phyloP scores from a whole-genome alignment of 2,113 vertebrate genomes.

The Heterochromis multidens region DNA sequence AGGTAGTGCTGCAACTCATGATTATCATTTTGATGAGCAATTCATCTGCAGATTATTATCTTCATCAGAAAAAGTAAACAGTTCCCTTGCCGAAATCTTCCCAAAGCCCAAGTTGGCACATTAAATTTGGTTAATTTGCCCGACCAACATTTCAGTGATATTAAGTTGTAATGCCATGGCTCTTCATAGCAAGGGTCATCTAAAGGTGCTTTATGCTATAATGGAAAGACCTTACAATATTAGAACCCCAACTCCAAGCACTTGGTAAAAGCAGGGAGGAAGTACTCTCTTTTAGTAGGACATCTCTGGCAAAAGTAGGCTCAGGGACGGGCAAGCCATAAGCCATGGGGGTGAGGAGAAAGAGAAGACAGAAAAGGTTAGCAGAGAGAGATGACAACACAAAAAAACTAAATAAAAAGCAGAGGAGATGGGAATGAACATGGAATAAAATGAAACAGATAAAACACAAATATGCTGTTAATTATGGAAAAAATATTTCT shows the following conservation, averaged over 20 bases:
- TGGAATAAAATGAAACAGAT: not conserved
- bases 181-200: not conserved
- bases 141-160: not conserved
- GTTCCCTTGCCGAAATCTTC: not conserved
- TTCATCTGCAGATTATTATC: not conserved
- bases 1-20: not conserved
- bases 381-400: not conserved
- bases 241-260: not conserved
- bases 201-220: not conserved
- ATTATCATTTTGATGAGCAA: not conserved
- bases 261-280: not conserved
- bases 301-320: not conserved
- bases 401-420: not conserved
- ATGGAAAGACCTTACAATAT: not conserved
- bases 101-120: not conserved
- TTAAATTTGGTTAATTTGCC: not conserved
- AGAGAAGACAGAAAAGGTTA: not conserved
- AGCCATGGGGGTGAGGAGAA: not conserved
- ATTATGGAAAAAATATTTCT: not conserved
- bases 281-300: not conserved
- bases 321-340: not conserved
- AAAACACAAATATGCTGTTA: not conserved
- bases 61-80: not conserved
- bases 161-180: too few relatives aligned
- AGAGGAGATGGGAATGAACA: not conserved